phyloP scores from a whole-genome alignment of 2,888 invertebrate species.

The Leptinotarsa rubiginosa region DNA sequence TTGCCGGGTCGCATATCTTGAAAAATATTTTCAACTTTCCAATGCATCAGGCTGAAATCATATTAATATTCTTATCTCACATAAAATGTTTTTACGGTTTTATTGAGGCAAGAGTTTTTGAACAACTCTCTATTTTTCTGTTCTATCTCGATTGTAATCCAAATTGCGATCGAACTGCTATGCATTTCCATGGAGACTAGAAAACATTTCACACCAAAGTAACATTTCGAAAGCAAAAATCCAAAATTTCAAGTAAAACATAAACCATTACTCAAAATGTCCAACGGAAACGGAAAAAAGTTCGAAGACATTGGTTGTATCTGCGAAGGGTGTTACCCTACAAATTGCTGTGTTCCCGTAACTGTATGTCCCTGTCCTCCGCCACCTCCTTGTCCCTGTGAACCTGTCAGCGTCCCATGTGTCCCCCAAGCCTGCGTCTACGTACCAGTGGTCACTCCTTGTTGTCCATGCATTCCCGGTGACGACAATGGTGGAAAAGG shows the following conservation, averaged over 20 bases:
- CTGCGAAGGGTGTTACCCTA: slow-evolving; percentile 45
- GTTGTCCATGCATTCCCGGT: slow-evolving; percentile 33
- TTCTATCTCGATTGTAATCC: no score
- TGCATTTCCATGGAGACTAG: not conserved
- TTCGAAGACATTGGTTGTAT: slow-evolving; percentile 32
- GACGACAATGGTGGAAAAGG: slow-evolving; percentile 19
- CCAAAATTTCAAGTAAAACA: slow-evolving; percentile 24
- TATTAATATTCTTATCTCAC: no score
- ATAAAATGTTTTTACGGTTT: no score
- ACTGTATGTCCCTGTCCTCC: slow-evolving; percentile 45
- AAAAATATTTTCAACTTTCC: no score
- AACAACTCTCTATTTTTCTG: no score
- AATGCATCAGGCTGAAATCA: no score
- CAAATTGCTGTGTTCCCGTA: slow-evolving; percentile 46
- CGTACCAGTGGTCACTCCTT: slow-evolving; percentile 47
- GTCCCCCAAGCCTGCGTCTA: slow-evolving; percentile 47
- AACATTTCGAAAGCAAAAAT: not conserved
- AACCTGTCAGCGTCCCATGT: slow-evolving; percentile 41
- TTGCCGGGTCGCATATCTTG: no score
- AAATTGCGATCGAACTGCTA: no score
- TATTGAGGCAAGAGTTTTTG: no score
- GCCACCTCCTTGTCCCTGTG: slow-evolving; percentile 32
- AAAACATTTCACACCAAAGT: not conserved
- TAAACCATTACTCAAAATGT: slow-evolving; percentile 17
- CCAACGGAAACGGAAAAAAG: slow-evolving; percentile 20